Percentiles rank a stretch among this genome's conserved stretches.
Conservation (phyloP, 1,140 invertebrate genomes). For the Temnothorax longispinosus region DNA sequence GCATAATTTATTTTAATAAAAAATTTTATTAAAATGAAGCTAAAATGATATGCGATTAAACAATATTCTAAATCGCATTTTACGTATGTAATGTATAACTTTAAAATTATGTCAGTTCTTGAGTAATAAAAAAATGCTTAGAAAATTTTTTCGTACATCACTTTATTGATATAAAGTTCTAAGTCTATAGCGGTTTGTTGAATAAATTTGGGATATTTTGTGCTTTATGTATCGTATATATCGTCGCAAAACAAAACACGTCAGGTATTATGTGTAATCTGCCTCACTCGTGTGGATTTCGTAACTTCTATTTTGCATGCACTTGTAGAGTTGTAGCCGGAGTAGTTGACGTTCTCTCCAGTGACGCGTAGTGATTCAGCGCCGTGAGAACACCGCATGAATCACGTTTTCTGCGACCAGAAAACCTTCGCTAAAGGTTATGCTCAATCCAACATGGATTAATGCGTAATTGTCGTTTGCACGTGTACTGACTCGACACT, state of each 20-base stretch:
- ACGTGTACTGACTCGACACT: neutral
- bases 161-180: neutral
- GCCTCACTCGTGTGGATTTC: neutral
- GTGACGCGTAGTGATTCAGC: constrained; percentile 39
- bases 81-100: neutral
- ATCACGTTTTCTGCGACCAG: constrained; percentile 9
- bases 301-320: constrained; percentile 2
- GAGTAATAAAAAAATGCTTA: neutral
- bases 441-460: neutral
- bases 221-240: neutral
- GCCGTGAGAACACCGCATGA: neutral
- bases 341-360: constrained; percentile 25
- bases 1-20: too few relatives aligned
- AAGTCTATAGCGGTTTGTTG: neutral
- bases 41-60: too few relatives aligned
- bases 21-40: neutral
- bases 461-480: neutral
- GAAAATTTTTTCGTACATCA: neutral
- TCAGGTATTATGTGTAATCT: neutral
- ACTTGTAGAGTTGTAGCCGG: neutral
- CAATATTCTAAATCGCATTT: neutral
- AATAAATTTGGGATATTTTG: neutral
- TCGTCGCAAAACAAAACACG: neutral
- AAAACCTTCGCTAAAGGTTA: constrained; percentile 31
- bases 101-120: neutral